Percentiles rank a stretch among this genome's conserved stretches.
Evolutionary conservation across 1,140 invertebrate species (phyloP).

Genomic region (Euschistus heros): DNA sequence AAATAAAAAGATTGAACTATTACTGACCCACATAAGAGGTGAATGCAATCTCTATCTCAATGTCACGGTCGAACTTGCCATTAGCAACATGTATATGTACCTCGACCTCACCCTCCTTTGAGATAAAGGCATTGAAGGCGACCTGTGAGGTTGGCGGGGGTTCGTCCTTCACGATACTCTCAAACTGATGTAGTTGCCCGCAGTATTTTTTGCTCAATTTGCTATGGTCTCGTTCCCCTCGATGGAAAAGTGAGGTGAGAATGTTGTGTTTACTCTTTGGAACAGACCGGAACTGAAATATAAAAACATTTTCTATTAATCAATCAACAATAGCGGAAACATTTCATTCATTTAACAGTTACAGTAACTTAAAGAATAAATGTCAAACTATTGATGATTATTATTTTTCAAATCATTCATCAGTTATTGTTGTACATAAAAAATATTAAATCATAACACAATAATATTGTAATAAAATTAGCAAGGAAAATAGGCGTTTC

Average conservation of each 20-base stretch:
- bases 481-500: no score
- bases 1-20: neutral
- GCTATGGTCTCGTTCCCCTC: no score
- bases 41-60: conserved; percentile 25
- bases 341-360: no score
- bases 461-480: no score
- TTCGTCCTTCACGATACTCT: neutral
- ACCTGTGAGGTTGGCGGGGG: neutral
- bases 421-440: no score
- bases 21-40: conserved; percentile 22
- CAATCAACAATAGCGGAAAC: no score
- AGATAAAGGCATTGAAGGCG: conserved; percentile 6
- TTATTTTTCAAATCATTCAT: no score
- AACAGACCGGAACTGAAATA: conserved; percentile 12
- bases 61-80: conserved; percentile 17
- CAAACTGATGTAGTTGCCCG: neutral
- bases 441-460: no score
- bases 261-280: no score
- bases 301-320: neutral
- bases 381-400: no score
- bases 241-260: no score
- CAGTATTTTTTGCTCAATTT: conserved; percentile 9
- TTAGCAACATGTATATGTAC: conserved; percentile 21
- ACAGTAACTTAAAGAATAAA: no score
- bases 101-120: conserved; percentile 12